Evolutionary conservation across 2,797 vertebrate genomes (phyloP).

Genomic region (Esox lucius): DNA sequence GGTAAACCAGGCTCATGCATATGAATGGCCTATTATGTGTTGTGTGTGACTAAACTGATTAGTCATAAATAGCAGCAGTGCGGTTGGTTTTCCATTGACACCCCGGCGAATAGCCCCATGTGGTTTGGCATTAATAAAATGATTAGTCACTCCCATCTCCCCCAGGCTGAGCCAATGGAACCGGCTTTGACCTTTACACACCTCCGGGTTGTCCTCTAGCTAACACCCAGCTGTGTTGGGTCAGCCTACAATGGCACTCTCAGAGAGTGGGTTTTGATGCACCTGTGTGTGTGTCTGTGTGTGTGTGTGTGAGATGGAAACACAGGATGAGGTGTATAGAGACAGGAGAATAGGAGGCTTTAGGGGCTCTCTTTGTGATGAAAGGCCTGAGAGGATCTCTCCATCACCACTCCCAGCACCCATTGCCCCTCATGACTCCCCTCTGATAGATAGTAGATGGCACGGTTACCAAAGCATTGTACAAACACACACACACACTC

Average conservation of each 20-base stretch:
- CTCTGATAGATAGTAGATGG: neutral
- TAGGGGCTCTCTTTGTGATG: neutral
- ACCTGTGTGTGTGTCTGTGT: conserved; percentile 9
- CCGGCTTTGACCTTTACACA: conserved; percentile 35
- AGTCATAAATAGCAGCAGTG: conserved; percentile 51
- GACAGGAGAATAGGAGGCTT: neutral
- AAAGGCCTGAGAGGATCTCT: conserved; percentile 23
- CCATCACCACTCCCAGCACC: conserved; percentile 10
- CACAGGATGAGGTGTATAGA: neutral
- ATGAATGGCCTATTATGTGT: conserved; percentile 31
- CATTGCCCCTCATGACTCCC: neutral
- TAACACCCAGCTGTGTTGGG: conserved; percentile 40
- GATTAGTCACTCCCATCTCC: conserved; percentile 48
- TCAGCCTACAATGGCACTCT: neutral
- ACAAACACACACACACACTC: neutral
- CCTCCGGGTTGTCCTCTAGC: conserved; percentile 38
- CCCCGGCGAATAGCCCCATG: conserved; percentile 46
- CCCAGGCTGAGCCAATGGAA: conserved; percentile 21
- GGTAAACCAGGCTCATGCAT: conserved; percentile 41
- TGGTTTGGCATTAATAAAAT: conserved; percentile 52
- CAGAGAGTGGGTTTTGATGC: no score
- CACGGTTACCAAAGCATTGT: neutral
- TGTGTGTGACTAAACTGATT: conserved; percentile 52
- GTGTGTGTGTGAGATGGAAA: neutral
- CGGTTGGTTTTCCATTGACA: conserved; percentile 51